Conservation (phyloP, 2,113 vertebrate species). For the Sporophila hypoxantha region DNA sequence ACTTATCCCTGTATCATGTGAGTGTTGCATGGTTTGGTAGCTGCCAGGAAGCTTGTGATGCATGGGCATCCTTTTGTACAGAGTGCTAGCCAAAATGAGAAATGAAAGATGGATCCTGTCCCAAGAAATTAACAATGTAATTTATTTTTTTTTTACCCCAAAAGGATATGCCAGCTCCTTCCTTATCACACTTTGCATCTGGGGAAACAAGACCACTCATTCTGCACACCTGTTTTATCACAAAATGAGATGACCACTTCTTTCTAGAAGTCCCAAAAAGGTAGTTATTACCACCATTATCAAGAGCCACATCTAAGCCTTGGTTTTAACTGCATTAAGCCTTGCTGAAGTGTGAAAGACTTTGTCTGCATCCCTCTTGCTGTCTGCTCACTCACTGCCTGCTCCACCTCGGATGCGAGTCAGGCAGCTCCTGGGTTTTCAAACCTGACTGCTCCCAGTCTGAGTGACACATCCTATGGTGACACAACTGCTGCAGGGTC, state of each 20-base stretch:
- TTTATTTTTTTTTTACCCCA: neutral
- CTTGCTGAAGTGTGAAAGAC: neutral
- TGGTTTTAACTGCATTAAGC: neutral
- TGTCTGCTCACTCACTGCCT: slow-evolving; percentile 25
- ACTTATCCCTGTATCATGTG: neutral
- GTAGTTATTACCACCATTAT: neutral
- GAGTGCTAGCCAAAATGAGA: neutral
- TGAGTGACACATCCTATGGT: slow-evolving; percentile 49
- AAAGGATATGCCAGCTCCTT: neutral
- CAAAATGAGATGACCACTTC: neutral
- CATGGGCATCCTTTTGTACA: neutral
- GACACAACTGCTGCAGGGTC: slow-evolving; percentile 54
- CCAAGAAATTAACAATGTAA: neutral
- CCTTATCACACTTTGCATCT: neutral
- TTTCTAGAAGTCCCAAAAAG: neutral
- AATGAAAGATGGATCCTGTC: neutral
- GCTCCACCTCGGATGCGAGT: slow-evolving; percentile 12
- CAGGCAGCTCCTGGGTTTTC: slow-evolving; percentile 27
- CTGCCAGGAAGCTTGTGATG: neutral
- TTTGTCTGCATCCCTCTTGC: neutral
- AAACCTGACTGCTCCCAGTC: slow-evolving; percentile 41
- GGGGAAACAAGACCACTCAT: neutral
- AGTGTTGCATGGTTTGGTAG: neutral
- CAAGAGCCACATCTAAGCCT: neutral
- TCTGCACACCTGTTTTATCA: neutral